Evolutionary conservation across 1,140 invertebrate genomes (phyloP).

Genomic region (Panagrolaimus sp.): DNA sequence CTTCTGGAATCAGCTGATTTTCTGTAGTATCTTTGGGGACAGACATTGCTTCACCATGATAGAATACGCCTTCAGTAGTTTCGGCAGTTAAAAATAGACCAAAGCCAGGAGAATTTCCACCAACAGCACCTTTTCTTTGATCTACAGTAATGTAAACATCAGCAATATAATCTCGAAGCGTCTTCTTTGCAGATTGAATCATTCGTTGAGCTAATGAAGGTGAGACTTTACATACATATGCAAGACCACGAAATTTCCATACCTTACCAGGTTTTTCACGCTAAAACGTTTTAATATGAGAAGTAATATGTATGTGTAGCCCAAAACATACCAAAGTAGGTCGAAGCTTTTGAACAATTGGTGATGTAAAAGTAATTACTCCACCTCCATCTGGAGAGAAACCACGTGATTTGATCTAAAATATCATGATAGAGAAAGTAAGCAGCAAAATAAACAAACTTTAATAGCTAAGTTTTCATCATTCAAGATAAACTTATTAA

Average conservation of each 20-base stretch:
- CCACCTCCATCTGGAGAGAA: conserved; percentile 80
- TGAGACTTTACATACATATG: conserved; percentile 71
- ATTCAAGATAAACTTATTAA: conserved; percentile 71
- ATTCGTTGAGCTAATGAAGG: conserved; percentile 70
- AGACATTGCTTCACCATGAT: conserved; percentile 64
- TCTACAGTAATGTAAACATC: conserved; percentile 93
- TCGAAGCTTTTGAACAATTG: conserved; percentile 68
- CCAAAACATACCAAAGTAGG: conserved; percentile 65
- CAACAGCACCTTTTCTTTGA: conserved; percentile 71
- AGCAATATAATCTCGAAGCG: conserved; percentile 81
- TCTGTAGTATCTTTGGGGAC: conserved; percentile 61
- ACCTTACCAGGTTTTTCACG: conserved; percentile 77
- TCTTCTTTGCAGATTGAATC: conserved; percentile 82
- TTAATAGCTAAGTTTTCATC: conserved; percentile 82
- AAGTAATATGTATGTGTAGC: conserved; percentile 61
- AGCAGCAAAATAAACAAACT: conserved; percentile 62
- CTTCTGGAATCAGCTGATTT: conserved; percentile 73
- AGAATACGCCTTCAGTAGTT: conserved; percentile 78
- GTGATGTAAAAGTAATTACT: conserved; percentile 80
- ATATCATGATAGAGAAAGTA: conserved; percentile 32
- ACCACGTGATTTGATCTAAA: conserved; percentile 71
- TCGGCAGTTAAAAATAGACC: conserved; percentile 84
- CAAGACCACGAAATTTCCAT: conserved; percentile 82
- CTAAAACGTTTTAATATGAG: conserved; percentile 55
- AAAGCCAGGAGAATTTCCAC: conserved; percentile 69